Evolutionary conservation across 2,113 vertebrate species (phyloP).

Genomic region (Thermophis baileyi): DNA sequence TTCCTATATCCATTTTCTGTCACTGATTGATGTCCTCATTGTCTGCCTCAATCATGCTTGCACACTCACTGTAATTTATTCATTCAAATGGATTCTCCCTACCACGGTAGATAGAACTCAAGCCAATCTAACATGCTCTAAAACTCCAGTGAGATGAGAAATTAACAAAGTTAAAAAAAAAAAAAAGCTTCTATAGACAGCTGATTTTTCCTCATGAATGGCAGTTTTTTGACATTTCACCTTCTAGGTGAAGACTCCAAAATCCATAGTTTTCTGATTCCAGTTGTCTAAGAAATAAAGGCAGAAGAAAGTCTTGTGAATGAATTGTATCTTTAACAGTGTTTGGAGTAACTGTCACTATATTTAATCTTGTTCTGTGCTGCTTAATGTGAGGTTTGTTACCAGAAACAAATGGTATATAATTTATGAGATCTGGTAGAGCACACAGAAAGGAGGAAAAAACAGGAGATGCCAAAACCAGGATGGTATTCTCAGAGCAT

Average conservation of each 20-base stretch:
- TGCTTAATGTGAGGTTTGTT: conserved; percentile 8
- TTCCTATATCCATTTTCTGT: not conserved
- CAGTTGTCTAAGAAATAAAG: not conserved
- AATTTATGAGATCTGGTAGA: not conserved
- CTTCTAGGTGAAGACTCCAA: not conserved
- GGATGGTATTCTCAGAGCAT: not conserved
- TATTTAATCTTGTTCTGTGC: not conserved
- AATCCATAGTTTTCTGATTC: not conserved
- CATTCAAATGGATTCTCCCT: not conserved
- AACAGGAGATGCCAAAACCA: conserved; percentile 5
- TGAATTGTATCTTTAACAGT: not conserved
- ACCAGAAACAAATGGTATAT: conserved; percentile 2
- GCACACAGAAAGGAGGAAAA: not conserved
- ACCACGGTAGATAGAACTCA: not conserved
- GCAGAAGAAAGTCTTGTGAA: not conserved
- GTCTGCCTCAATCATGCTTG: not conserved
- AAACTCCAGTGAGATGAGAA: no score
- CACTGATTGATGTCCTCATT: not conserved
- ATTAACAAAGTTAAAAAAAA: not conserved
- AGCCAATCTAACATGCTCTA: not conserved
- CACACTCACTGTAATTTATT: not conserved
- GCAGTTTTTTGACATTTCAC: not conserved
- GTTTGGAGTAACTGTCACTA: not conserved
- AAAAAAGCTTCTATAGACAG: not conserved
- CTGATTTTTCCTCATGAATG: not conserved